A percentile compares a stretch with the other conserved stretches of the same genome.
These are phyloP conservation scores for Antigone vipio DNA, from an alignment of 2,113 vertebrate genomes.

Conservation along the genomic window DNA sequence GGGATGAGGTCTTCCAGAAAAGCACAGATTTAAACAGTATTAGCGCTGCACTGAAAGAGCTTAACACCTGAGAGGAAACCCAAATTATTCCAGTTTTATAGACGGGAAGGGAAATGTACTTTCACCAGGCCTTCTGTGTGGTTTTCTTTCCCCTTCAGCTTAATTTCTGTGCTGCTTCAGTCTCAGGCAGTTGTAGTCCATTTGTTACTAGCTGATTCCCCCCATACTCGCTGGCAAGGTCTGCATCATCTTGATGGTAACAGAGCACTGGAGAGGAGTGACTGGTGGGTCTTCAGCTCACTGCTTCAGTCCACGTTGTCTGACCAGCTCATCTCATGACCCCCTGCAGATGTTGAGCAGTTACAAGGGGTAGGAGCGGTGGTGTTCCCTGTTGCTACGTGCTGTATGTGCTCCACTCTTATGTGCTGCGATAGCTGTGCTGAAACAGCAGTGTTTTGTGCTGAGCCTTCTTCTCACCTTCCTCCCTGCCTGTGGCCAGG, in stretches of 20 bases:
- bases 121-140: background rate
- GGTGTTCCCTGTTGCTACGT: background rate
- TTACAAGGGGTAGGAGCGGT: background rate
- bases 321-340: background rate
- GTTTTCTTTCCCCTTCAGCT: background rate
- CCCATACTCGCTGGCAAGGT: fast-evolving
- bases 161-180: background rate
- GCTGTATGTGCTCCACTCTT: background rate
- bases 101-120: background rate
- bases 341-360: background rate
- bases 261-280: background rate
- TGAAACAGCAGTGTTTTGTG: background rate
- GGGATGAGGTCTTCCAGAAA: background rate
- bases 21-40: background rate
- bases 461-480: background rate
- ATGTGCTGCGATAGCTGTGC: background rate
- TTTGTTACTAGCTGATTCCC: background rate
- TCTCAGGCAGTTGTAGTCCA: background rate
- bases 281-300: background rate
- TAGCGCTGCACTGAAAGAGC: background rate
- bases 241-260: background rate
- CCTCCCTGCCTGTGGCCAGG: background rate
- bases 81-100: background rate
- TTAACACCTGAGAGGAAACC: background rate
- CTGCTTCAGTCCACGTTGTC: background rate